phyloP scores from a whole-genome alignment of 2,113 vertebrate species.

The Lepus timidus region DNA sequence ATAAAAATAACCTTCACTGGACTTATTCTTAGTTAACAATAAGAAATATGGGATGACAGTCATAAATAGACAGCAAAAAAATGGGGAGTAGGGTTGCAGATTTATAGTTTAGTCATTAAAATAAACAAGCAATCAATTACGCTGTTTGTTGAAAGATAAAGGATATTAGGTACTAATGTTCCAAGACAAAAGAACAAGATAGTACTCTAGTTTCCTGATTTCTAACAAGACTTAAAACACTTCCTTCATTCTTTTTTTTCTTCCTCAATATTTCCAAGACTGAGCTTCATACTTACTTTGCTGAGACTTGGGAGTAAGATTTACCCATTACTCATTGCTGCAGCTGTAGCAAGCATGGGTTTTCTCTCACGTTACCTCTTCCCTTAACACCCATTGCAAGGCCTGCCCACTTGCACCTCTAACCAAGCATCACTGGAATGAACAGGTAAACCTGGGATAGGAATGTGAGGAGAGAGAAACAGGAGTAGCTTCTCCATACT shows the following conservation, averaged over 20 bases:
- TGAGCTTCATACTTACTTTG: background rate
- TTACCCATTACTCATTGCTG: background rate
- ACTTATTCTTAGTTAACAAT: background rate
- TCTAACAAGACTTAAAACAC: background rate
- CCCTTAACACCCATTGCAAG: background rate
- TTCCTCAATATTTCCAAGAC: background rate
- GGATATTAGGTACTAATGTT: background rate
- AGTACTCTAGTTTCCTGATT: background rate
- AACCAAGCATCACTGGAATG: background rate
- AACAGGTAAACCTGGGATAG: background rate
- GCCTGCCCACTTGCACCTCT: background rate
- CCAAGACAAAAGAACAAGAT: background rate
- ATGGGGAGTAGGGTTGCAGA: background rate
- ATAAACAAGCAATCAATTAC: background rate
- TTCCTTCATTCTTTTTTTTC: background rate
- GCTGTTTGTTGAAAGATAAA: background rate
- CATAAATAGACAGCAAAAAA: background rate
- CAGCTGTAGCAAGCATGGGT: background rate
- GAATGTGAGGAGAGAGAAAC: background rate
- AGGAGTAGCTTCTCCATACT: fast-evolving
- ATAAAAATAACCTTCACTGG: background rate
- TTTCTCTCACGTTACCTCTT: background rate
- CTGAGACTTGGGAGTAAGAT: background rate
- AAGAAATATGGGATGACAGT: background rate
- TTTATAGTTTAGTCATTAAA: background rate